A percentile compares a stretch with the other conserved stretches of the same genome.
phyloP scores from a whole-genome alignment of 2,797 vertebrate genomes.

The Eulemur rubriventer region DNA sequence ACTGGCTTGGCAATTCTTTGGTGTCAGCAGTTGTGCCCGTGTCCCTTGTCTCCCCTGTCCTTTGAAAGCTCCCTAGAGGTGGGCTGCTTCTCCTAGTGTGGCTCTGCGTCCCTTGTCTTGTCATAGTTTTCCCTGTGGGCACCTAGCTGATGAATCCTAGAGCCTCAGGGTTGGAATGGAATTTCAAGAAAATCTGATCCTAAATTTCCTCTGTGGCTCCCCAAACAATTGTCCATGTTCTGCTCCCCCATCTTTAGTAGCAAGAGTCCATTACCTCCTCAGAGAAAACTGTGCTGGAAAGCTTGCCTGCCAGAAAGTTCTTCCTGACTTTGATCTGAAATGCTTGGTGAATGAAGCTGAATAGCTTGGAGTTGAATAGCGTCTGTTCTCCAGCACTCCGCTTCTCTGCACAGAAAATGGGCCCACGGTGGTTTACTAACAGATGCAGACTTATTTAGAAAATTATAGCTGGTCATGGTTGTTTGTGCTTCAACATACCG shows the following conservation, averaged over 20 bases:
- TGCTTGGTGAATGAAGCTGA: neutral
- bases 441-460: neutral
- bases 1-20: neutral
- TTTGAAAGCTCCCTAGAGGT: constrained; percentile 1
- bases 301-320: neutral
- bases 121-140: neutral
- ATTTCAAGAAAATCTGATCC: constrained; percentile 1
- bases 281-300: constrained; percentile 8
- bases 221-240: neutral
- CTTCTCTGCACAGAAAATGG: constrained; percentile 6
- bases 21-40: neutral
- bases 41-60: neutral
- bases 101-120: neutral
- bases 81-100: neutral
- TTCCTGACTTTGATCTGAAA: constrained; percentile 13
- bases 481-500: neutral
- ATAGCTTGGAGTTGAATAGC: neutral
- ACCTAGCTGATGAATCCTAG: neutral
- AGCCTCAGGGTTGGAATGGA: neutral
- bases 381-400: neutral
- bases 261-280: neutral
- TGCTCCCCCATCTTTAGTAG: neutral
- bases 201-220: neutral
- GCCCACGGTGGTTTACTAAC: neutral
- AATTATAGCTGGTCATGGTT: neutral